These are phyloP conservation scores for Ophion slaviceki DNA, from an alignment of 2,888 invertebrate genomes.

Conservation along the genomic window DNA sequence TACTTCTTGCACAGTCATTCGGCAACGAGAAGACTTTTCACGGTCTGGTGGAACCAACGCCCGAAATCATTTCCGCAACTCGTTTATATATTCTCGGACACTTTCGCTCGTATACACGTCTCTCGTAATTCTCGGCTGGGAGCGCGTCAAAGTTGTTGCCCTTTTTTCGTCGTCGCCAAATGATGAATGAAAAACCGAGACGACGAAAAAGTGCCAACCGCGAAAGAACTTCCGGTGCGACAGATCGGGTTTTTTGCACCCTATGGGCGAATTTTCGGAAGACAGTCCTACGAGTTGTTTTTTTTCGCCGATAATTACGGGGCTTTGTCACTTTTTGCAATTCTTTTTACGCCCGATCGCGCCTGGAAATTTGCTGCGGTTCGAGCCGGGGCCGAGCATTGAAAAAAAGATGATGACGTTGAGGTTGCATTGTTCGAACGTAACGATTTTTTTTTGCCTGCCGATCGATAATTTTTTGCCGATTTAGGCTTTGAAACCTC, in stretches of 20 bases:
- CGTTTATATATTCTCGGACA: slow-evolving; percentile 46
- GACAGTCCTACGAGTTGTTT: not conserved
- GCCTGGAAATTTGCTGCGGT: not conserved
- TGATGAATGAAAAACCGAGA: slow-evolving; percentile 23
- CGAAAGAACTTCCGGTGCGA: slow-evolving; percentile 17
- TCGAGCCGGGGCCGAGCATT: not conserved
- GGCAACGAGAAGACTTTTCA: slow-evolving; percentile 63
- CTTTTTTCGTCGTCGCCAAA: slow-evolving; percentile 9
- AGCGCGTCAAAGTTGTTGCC: not conserved
- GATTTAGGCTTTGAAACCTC: no score
- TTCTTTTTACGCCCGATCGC: not conserved
- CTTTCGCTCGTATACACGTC: slow-evolving; percentile 17
- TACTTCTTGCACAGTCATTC: slow-evolving; percentile 37
- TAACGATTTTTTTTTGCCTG: no score
- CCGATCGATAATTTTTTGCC: not conserved
- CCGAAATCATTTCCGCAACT: slow-evolving; percentile 69
- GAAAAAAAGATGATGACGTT: not conserved
- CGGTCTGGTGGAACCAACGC: slow-evolving; percentile 66
- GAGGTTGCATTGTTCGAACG: no score
- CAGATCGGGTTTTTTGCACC: not conserved
- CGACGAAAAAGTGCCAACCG: not conserved
- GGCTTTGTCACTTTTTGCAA: not conserved
- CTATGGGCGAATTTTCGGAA: not conserved
- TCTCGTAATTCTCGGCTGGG: not conserved
- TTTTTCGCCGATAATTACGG: not conserved